These are phyloP conservation scores for Eunapius fragilis DNA, from an alignment of 37 sponge, comb jelly and placozoan genomes.

Conservation along the genomic window DNA sequence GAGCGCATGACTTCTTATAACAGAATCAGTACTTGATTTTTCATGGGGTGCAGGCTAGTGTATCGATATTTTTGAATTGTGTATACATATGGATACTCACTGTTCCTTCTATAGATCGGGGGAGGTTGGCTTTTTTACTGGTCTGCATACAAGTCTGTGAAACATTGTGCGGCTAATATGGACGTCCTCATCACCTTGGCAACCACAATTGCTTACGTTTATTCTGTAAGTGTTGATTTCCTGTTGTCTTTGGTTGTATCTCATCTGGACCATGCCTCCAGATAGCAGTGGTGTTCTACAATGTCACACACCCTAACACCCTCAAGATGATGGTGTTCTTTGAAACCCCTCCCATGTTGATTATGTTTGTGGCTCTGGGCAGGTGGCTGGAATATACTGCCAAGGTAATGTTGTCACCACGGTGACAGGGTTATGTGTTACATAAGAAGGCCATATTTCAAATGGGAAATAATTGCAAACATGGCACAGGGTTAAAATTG, in stretches of 20 bases:
- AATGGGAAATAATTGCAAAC: too few relatives aligned
- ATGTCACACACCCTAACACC: not conserved
- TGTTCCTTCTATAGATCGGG: conserved; percentile 59
- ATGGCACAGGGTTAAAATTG: not conserved
- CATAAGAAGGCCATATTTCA: not conserved
- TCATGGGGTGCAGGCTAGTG: too few relatives aligned
- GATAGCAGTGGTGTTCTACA: conserved; percentile 12
- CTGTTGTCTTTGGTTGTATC: not conserved
- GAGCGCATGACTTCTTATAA: too few relatives aligned
- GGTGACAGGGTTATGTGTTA: not conserved
- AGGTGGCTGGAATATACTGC: conserved; percentile 95
- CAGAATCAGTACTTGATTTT: too few relatives aligned
- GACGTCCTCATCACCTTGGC: conserved; percentile 96
- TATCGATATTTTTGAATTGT: not conserved
- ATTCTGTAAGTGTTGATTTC: conserved; percentile 66
- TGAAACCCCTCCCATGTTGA: conserved; percentile 92
- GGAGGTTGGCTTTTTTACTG: conserved; percentile 92
- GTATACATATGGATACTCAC: not conserved
- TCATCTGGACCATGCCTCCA: not conserved
- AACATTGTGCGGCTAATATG: conserved; percentile 93
- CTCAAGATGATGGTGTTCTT: conserved; percentile 68
- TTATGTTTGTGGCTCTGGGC: conserved; percentile 92
- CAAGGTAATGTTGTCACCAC: conserved; percentile 54
- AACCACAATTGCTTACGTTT: conserved; percentile 91
- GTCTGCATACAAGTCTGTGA: conserved; percentile 85